Evolutionary conservation across 2,797 vertebrate genomes (phyloP).

Genomic region (Echeneis naucrates): DNA sequence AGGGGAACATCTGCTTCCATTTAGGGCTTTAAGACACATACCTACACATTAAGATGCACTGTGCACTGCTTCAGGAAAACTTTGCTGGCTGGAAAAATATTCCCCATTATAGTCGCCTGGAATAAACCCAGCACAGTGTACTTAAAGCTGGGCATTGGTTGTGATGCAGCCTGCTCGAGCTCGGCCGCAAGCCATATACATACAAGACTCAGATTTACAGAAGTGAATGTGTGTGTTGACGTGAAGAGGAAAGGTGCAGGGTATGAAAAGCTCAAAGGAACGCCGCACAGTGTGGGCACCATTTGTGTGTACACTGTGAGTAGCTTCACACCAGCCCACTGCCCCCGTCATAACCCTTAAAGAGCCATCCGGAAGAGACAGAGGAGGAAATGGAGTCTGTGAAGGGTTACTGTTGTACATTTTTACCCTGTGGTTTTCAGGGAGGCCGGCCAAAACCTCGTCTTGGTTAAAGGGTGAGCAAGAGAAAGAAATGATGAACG

Average conservation of each 20-base stretch:
- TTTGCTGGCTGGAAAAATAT: constrained; percentile 74
- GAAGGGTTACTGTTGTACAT: constrained; percentile 66
- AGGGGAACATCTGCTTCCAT: constrained; percentile 86
- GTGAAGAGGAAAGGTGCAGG: constrained; percentile 16
- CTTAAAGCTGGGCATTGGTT: constrained; percentile 55
- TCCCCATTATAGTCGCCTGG: constrained; percentile 76
- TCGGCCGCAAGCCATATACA: constrained; percentile 53
- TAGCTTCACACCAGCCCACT: constrained; percentile 35
- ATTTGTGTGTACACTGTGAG: constrained; percentile 22
- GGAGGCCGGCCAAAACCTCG: constrained; percentile 49
- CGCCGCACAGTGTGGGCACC: constrained; percentile 20
- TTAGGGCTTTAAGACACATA: constrained; percentile 83
- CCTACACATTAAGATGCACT: constrained; percentile 80
- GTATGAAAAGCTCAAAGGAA: constrained; percentile 36
- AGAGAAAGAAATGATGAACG: constrained; percentile 26
- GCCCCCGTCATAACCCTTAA: constrained; percentile 41
- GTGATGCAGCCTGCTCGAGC: constrained; percentile 55
- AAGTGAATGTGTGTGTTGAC: constrained; percentile 42
- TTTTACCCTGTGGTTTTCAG: constrained; percentile 69
- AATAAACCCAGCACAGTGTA: constrained; percentile 50
- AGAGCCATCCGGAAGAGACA: constrained; percentile 38
- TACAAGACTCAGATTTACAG: constrained; percentile 33
- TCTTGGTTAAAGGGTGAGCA: constrained; percentile 41
- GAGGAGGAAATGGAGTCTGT: constrained; percentile 52
- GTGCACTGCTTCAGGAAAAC: constrained; percentile 58